Evolutionary conservation across 2,888 invertebrate species (phyloP).

Genomic region (Agrilus cyanescens): DNA sequence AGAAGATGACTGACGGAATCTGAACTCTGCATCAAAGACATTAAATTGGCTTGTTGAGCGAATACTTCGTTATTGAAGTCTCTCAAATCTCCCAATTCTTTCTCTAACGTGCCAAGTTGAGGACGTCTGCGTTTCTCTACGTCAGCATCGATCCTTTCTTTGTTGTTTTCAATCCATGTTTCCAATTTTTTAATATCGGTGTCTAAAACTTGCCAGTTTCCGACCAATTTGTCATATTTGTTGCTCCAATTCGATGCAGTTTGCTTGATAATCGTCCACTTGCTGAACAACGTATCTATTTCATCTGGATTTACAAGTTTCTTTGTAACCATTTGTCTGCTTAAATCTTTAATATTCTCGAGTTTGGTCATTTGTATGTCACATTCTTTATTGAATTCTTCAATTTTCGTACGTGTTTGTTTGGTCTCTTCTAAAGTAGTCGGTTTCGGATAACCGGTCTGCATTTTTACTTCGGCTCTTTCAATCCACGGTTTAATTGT

Average conservation of each 20-base stretch:
- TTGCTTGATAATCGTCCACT: slow-evolving; percentile 77
- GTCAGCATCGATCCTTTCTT: slow-evolving; percentile 46
- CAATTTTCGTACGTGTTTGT: slow-evolving; percentile 59
- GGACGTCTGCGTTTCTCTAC: slow-evolving; percentile 44
- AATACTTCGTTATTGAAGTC: slow-evolving; percentile 75
- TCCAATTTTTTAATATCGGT: slow-evolving; percentile 63
- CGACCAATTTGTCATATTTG: slow-evolving; percentile 66
- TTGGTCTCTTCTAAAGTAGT: slow-evolving; percentile 69
- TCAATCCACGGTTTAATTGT: slow-evolving; percentile 83
- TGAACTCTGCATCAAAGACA: slow-evolving; percentile 64
- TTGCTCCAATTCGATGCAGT: slow-evolving; percentile 65
- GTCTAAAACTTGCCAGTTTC: slow-evolving; percentile 74
- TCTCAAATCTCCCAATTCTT: slow-evolving; percentile 63
- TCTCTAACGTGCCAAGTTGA: slow-evolving; percentile 63
- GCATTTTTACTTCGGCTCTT: slow-evolving; percentile 71
- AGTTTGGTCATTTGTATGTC: slow-evolving; percentile 63
- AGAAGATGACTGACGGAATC: slow-evolving; percentile 69
- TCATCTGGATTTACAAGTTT: slow-evolving; percentile 65
- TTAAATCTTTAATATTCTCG: slow-evolving; percentile 59
- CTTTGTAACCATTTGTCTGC: slow-evolving; percentile 63
- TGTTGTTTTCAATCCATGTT: slow-evolving; percentile 60
- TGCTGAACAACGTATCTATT: slow-evolving; percentile 69
- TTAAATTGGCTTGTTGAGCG: slow-evolving; percentile 73
- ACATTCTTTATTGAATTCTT: slow-evolving; percentile 64
- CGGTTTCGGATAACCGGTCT: slow-evolving; percentile 61